These are phyloP conservation scores for Merops nubicus DNA, from an alignment of 2,113 vertebrate species.

Conservation along the genomic window DNA sequence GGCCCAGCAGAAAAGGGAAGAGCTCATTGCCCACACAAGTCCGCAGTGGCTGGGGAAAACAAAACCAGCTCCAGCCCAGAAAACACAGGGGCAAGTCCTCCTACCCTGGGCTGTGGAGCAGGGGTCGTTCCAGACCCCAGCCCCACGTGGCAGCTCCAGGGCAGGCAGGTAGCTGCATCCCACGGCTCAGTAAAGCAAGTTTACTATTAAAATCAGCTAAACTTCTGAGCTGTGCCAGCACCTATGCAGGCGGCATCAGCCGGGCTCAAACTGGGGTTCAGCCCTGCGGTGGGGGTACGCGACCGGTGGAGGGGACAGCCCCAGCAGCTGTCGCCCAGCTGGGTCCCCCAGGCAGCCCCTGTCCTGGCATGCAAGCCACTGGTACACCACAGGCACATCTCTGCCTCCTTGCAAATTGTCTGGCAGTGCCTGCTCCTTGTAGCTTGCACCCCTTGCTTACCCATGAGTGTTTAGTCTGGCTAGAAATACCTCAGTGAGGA, in stretches of 20 bases:
- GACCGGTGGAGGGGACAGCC: neutral
- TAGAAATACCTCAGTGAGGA: neutral
- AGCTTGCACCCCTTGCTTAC: neutral
- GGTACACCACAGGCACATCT: accelerated
- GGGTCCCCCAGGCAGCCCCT: neutral
- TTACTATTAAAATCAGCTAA: neutral
- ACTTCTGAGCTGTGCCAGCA: neutral
- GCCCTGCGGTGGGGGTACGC: accelerated
- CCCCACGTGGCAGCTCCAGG: neutral
- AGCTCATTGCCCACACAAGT: accelerated
- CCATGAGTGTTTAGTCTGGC: neutral
- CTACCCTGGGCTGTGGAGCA: neutral
- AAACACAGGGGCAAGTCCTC: neutral
- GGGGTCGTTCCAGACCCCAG: neutral
- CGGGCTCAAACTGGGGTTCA: neutral
- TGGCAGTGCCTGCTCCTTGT: neutral
- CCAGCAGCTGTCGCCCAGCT: neutral
- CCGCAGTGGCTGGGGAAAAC: neutral
- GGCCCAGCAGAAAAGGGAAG: neutral
- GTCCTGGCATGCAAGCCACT: neutral
- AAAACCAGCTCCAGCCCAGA: neutral
- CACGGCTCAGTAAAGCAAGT: neutral
- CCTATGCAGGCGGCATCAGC: neutral
- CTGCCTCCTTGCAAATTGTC: neutral
- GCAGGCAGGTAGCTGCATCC: neutral